Conservation (phyloP, 2,797 vertebrate genomes). For the Pseudochirops cupreus region DNA sequence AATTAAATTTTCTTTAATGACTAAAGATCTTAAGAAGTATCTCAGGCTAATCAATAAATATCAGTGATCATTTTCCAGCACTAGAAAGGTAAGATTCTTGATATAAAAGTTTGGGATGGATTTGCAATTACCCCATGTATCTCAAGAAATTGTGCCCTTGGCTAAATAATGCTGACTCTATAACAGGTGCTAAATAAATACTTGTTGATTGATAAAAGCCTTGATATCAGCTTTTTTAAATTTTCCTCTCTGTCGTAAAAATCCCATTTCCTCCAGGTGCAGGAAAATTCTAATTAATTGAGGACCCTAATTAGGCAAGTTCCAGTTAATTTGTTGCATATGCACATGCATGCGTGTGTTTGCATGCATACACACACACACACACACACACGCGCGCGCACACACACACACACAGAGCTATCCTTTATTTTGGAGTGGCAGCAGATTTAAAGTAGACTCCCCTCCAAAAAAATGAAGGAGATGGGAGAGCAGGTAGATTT, state of each 20-base stretch:
- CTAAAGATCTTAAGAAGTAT: background rate
- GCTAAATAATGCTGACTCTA: background rate
- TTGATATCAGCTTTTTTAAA: background rate
- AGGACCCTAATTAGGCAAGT: slow-evolving; percentile 15
- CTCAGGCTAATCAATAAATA: slow-evolving; percentile 11
- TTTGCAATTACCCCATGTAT: background rate
- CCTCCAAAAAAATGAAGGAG: background rate
- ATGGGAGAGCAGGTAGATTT: background rate
- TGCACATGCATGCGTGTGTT: too few species aligned
- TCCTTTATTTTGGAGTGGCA: background rate
- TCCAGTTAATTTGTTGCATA: slow-evolving; percentile 7
- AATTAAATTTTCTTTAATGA: background rate
- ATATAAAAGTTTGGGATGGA: background rate
- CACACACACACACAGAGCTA: background rate
- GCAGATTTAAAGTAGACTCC: background rate
- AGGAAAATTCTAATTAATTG: slow-evolving; percentile 43
- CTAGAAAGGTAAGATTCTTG: background rate
- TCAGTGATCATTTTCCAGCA: background rate
- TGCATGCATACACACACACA: background rate
- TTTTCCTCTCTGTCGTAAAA: slow-evolving; percentile 40
- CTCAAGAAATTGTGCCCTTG: background rate
- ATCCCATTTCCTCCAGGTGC: background rate
- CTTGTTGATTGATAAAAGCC: background rate
- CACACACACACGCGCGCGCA: background rate
- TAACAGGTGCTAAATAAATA: slow-evolving; percentile 29